Percentiles rank a stretch among this genome's conserved stretches.
Evolutionary conservation across 2,888 invertebrate species (phyloP).

Genomic region (Drosophila mettleri): DNA sequence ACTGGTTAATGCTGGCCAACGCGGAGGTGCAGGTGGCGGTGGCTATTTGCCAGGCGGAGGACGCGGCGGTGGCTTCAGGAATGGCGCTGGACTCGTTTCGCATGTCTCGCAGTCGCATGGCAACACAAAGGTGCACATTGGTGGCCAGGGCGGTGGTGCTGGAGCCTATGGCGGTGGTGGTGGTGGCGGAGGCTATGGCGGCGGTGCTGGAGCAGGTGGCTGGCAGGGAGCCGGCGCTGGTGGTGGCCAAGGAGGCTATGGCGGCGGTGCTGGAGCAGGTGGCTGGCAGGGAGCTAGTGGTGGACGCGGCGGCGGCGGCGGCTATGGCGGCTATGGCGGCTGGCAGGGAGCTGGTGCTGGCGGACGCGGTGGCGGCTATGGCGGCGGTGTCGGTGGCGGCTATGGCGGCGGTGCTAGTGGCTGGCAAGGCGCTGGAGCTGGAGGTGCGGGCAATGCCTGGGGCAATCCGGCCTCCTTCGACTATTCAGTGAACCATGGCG

Average conservation of each 20-base stretch:
- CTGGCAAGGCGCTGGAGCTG: slow-evolving; percentile 27
- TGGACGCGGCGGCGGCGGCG: slow-evolving; percentile 33
- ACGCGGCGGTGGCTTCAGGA: slow-evolving; percentile 48
- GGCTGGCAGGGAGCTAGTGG: slow-evolving; percentile 17
- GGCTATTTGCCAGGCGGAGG: slow-evolving; percentile 61
- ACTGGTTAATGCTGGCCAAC: slow-evolving; percentile 65
- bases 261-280: slow-evolving; percentile 12
- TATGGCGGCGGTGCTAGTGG: slow-evolving; percentile 32
- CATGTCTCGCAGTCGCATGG: slow-evolving; percentile 66
- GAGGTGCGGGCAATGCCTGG: slow-evolving; percentile 51
- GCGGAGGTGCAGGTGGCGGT: slow-evolving; percentile 55
- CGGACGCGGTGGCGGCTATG: slow-evolving; percentile 34
- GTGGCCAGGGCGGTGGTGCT: slow-evolving; percentile 31
- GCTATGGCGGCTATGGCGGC: slow-evolving; percentile 25
- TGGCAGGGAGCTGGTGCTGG: slow-evolving; percentile 32
- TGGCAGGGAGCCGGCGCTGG: slow-evolving; percentile 5
- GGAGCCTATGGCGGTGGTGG: slow-evolving; percentile 51
- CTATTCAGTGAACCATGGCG: slow-evolving; percentile 53
- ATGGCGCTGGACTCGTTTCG: slow-evolving; percentile 62
- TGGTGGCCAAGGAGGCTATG: slow-evolving; percentile 1
- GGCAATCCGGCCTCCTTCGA: slow-evolving; percentile 51
- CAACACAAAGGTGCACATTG: slow-evolving; percentile 65
- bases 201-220: slow-evolving; percentile 18
- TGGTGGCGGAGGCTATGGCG: slow-evolving; percentile 24
- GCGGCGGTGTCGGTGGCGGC: slow-evolving; percentile 22